Conservation (phyloP, 2,113 vertebrate species). For the Vidua chalybeata region DNA sequence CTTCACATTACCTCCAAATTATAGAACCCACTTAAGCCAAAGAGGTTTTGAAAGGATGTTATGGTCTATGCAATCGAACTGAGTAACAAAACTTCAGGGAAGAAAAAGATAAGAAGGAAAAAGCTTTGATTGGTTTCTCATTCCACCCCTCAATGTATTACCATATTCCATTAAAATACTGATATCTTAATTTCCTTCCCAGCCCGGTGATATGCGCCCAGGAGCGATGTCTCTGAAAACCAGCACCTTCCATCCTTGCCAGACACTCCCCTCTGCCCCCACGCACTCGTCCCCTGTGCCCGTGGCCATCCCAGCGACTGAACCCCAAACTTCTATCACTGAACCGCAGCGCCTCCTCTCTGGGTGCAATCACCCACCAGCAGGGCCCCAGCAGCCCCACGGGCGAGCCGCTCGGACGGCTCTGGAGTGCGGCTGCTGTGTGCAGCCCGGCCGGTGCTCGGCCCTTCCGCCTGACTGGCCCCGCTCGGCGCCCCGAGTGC, state of each 20-base stretch:
- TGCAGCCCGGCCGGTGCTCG: accelerated
- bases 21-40: accelerated
- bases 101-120: neutral
- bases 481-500: neutral
- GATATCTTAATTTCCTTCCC: neutral
- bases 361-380: accelerated
- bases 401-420: neutral
- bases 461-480: neutral
- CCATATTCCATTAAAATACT: neutral
- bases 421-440: neutral
- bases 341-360: neutral
- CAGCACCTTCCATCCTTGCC: too few relatives aligned
- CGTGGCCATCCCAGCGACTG: neutral
- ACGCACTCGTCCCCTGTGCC: neutral
- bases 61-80: accelerated
- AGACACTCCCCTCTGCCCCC: neutral
- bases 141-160: neutral
- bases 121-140: neutral
- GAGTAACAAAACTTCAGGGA: neutral
- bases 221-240: neutral
- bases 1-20: accelerated
- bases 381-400: neutral
- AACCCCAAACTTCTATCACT: neutral
- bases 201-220: neutral
- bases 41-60: neutral